Conservation (phyloP, 64 coral and sea anemone species). For the Porites lutea region DNA sequence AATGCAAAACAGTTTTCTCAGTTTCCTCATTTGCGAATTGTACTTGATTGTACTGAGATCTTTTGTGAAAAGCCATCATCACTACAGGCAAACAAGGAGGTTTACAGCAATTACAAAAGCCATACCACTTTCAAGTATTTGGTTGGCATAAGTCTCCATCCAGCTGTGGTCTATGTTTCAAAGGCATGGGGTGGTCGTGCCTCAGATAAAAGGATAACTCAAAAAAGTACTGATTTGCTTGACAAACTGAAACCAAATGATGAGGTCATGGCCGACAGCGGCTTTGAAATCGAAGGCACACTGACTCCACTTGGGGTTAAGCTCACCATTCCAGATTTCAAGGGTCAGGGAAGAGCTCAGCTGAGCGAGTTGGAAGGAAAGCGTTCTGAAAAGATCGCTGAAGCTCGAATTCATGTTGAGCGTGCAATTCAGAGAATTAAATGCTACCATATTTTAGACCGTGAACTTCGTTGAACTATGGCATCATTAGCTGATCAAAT, state of each 20-base stretch:
- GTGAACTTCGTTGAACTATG: conserved; percentile 1
- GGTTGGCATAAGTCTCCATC: conserved; percentile 60
- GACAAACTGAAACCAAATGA: conserved; percentile 32
- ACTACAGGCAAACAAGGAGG: conserved; percentile 48
- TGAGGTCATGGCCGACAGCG: conserved; percentile 63
- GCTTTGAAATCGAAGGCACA: conserved; percentile 52
- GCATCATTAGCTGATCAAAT: conserved; percentile 25
- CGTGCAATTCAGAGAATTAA: conserved; percentile 21
- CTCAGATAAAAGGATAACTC: conserved; percentile 56
- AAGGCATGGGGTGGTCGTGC: conserved; percentile 51
- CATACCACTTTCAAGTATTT: conserved; percentile 74
- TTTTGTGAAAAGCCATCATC: conserved; percentile 65
- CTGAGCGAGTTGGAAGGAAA: conserved; percentile 12
- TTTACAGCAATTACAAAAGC: conserved; percentile 66
- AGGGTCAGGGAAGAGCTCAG: conserved; percentile 7
- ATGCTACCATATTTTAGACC: conserved; percentile 36
- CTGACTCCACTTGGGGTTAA: conserved; percentile 26
- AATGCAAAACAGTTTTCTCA: conserved; percentile 46
- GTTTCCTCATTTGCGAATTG: conserved; percentile 44
- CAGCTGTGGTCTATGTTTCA: conserved; percentile 61
- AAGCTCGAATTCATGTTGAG: conserved; percentile 20
- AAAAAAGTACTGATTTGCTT: conserved; percentile 41
- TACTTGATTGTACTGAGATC: conserved; percentile 57
- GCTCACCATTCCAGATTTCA: conserved; percentile 53
- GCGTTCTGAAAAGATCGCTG: conserved; percentile 9